These are phyloP conservation scores for Amphiduros pacificus DNA, from an alignment of 2,888 invertebrate genomes.

Conservation along the genomic window DNA sequence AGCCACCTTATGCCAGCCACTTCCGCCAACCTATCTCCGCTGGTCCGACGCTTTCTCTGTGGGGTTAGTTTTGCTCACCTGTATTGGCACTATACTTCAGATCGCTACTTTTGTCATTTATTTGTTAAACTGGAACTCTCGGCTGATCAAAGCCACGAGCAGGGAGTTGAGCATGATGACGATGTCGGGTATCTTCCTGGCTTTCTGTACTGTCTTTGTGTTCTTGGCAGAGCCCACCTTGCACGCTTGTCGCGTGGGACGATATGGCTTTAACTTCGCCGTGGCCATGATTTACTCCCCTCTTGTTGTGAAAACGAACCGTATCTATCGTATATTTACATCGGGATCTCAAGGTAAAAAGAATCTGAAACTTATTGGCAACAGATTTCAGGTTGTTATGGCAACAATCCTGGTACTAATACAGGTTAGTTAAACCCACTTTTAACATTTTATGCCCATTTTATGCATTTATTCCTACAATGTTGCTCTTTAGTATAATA, in stretches of 20 bases:
- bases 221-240: conserved; percentile 25
- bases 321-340: conserved; percentile 21
- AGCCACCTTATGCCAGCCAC: conserved; percentile 5
- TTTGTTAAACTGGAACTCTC: background rate
- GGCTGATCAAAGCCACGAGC: conserved; percentile 33
- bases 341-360: conserved; percentile 14
- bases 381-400: conserved; percentile 34
- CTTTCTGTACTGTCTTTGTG: conserved; percentile 27
- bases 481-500: too few relatives aligned
- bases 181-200: conserved; percentile 29
- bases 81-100: background rate
- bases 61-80: background rate
- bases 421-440: too few relatives aligned
- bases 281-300: conserved; percentile 36
- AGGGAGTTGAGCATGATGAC: conserved; percentile 29
- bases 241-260: conserved; percentile 26
- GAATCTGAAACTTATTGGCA: conserved; percentile 29
- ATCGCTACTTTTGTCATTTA: background rate
- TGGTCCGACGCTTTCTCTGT: conserved; percentile 1
- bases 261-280: conserved; percentile 34
- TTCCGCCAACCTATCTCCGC: conserved; percentile 19
- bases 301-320: conserved; percentile 24
- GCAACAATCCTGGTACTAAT: too few relatives aligned
- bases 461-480: too few relatives aligned
- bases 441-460: too few relatives aligned